Conservation (phyloP, 2,113 vertebrate genomes). For the Emydocephalus ijimae region DNA sequence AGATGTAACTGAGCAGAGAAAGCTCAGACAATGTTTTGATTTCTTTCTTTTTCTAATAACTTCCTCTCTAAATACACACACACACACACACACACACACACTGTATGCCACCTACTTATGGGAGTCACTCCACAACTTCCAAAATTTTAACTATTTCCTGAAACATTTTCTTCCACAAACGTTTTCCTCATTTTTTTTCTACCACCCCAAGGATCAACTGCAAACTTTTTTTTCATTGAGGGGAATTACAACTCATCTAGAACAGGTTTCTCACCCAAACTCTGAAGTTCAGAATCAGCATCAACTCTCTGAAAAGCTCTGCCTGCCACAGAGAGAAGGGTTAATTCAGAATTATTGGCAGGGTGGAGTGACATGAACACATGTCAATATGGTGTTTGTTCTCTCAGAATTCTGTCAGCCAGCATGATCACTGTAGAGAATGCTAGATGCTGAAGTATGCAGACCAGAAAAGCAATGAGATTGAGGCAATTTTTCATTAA, state of each 20-base stretch:
- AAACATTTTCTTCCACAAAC: not conserved
- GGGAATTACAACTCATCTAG: not conserved
- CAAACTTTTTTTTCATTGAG: not conserved
- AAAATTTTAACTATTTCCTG: not conserved
- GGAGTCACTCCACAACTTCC: not conserved
- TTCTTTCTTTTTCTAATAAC: not conserved
- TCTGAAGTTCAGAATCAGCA: not conserved
- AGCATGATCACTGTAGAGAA: not conserved
- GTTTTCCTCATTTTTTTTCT: not conserved
- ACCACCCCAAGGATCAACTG: not conserved
- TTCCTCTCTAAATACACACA: too few relatives aligned
- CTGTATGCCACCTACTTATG: not conserved
- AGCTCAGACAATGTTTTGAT: not conserved
- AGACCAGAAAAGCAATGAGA: not conserved
- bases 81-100: too few relatives aligned
- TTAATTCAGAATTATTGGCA: not conserved
- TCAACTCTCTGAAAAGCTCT: not conserved
- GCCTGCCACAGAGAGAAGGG: not conserved
- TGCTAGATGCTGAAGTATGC: not conserved
- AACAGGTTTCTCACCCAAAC: not conserved
- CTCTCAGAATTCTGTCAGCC: not conserved
- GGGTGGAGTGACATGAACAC: not conserved
- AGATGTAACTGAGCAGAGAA: not conserved
- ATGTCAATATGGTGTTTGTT: not conserved
- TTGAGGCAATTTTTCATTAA: not conserved